Percentiles rank a stretch among this genome's conserved stretches.
Evolutionary conservation across 2,797 vertebrate species (phyloP).

Genomic region (Enteromius treurensis): DNA sequence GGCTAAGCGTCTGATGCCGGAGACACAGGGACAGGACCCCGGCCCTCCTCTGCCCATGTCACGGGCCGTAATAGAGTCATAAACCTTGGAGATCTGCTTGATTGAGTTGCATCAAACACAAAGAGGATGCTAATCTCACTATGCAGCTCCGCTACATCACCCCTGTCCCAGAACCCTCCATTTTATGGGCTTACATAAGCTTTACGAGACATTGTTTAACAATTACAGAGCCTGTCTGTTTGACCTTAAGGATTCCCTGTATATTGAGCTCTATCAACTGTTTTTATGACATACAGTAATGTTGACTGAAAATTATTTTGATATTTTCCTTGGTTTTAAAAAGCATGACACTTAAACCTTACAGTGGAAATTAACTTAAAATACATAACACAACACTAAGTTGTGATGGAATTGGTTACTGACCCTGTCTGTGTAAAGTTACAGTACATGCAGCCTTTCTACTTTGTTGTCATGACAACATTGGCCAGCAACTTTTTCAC

Average conservation of each 20-base stretch:
- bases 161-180: slow-evolving; percentile 50
- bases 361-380: neutral
- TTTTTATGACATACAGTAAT: neutral
- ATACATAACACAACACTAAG: neutral
- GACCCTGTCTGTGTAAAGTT: neutral
- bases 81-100: slow-evolving; percentile 61
- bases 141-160: slow-evolving; percentile 22
- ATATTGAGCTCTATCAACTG: neutral
- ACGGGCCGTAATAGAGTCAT: slow-evolving; percentile 52
- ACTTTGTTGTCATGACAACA: slow-evolving; percentile 14
- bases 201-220: slow-evolving; percentile 67
- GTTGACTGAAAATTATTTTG: neutral
- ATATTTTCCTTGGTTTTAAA: neutral
- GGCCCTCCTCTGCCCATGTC: slow-evolving; percentile 16
- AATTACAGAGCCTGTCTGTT: slow-evolving; percentile 64
- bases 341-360: neutral
- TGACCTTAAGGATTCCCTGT: slow-evolving; percentile 66
- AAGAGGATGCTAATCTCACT: slow-evolving; percentile 62
- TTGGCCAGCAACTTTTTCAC: neutral
- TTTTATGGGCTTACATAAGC: slow-evolving; percentile 63
- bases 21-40: slow-evolving; percentile 18
- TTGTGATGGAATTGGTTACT: neutral
- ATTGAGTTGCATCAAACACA: slow-evolving; percentile 66
- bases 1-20: neutral
- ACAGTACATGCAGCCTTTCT: neutral